phyloP scores from a whole-genome alignment of 2,797 vertebrate species.

The Tinamus major region DNA sequence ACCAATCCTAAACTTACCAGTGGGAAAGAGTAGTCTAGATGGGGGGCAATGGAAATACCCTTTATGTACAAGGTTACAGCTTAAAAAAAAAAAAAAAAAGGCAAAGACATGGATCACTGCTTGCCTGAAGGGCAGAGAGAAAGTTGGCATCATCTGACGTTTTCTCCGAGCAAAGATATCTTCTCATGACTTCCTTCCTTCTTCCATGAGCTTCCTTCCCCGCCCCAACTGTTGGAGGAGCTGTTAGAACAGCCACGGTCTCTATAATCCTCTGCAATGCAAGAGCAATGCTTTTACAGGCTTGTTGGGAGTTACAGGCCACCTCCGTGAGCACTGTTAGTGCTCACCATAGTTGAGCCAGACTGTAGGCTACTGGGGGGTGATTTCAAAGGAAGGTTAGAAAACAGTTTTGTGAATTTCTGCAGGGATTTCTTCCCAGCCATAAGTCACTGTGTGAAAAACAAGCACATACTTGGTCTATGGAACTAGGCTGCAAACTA shows the following conservation, averaged over 20 bases:
- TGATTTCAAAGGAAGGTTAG: neutral
- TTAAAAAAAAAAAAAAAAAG: neutral
- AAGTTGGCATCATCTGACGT: neutral
- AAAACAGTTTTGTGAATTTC: neutral
- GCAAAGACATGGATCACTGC: neutral
- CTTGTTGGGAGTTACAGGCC: neutral
- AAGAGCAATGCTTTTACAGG: too few species aligned
- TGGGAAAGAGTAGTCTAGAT: neutral
- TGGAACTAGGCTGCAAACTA: neutral
- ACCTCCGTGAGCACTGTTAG: neutral
- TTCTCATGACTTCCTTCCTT: neutral
- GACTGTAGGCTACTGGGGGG: too few species aligned
- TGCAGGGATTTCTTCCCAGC: neutral
- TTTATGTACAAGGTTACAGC: neutral
- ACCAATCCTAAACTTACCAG: neutral
- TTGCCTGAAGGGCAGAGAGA: neutral
- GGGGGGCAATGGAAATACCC: neutral
- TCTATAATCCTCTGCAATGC: rapidly evolving
- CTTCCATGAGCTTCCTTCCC: neutral
- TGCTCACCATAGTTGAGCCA: rapidly evolving
- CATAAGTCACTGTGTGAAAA: neutral
- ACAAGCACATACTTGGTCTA: neutral
- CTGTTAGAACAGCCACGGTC: rapidly evolving
- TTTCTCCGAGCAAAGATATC: neutral
- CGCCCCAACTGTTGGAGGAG: neutral